Evolutionary conservation across 2,888 invertebrate species (phyloP).

Genomic region (Thymelicus lineola): DNA sequence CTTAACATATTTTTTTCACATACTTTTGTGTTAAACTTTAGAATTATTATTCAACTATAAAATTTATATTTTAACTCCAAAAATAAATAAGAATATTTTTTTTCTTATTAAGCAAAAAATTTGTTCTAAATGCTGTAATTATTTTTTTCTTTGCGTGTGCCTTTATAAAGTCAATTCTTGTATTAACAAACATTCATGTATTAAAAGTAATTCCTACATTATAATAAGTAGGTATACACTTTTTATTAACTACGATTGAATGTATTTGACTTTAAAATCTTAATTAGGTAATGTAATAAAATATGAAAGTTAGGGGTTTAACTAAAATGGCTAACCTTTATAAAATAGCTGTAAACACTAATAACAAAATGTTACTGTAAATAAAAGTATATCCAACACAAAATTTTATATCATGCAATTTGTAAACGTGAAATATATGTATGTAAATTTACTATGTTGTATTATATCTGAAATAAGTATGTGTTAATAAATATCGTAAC

Average conservation of each 20-base stretch:
- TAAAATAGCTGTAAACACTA: slow-evolving; percentile 22
- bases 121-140: too few relatives aligned
- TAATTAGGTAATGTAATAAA: neutral
- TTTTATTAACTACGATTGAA: neutral
- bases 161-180: slow-evolving; percentile 27
- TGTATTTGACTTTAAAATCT: neutral
- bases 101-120: too few relatives aligned
- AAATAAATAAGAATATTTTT: too few relatives aligned
- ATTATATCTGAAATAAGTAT: slow-evolving; percentile 63
- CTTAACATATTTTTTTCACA: too few relatives aligned
- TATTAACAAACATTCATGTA: neutral
- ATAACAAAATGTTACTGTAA: slow-evolving; percentile 45
- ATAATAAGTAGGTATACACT: neutral
- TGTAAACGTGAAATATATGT: slow-evolving; percentile 45
- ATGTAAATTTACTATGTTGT: slow-evolving; percentile 35
- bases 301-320: neutral
- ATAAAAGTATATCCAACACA: slow-evolving; percentile 40
- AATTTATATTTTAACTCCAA: too few relatives aligned
- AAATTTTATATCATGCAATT: slow-evolving; percentile 44
- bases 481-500: slow-evolving; percentile 64
- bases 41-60: too few relatives aligned
- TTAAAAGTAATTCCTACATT: neutral
- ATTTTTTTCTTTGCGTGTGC: slow-evolving; percentile 21
- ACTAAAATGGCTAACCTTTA: slow-evolving; percentile 7
- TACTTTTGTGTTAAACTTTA: too few relatives aligned